Conservation (phyloP, 2,797 vertebrate species). For the Philypnodon macrostomus region DNA sequence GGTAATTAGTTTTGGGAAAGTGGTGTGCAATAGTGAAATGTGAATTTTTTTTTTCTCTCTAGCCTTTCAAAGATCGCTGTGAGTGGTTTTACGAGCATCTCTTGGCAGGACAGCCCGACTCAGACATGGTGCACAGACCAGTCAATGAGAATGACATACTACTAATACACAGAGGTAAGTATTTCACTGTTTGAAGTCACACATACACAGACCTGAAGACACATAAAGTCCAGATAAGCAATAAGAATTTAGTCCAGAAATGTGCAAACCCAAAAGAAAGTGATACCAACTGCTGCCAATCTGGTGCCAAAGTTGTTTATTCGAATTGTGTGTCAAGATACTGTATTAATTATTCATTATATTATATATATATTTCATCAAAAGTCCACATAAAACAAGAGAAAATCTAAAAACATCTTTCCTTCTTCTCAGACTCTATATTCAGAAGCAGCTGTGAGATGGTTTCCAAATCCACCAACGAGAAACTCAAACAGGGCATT, state of each 20-base stretch:
- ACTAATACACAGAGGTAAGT: constrained; percentile 95
- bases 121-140: constrained; percentile 96
- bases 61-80: constrained; percentile 98
- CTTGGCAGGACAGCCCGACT: constrained; percentile 88
- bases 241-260: too few relatives aligned
- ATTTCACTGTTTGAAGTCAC: too few relatives aligned
- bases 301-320: too few relatives aligned
- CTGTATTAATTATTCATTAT: too few relatives aligned
- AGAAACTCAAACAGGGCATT: constrained; percentile 96
- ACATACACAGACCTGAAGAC: too few relatives aligned
- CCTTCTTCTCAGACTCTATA: constrained; percentile 85
- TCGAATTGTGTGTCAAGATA: too few relatives aligned
- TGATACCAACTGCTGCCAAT: too few relatives aligned
- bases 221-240: too few relatives aligned
- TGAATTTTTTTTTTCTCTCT: constrained; percentile 21
- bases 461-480: constrained; percentile 94
- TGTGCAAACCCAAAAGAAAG: too few relatives aligned
- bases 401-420: not conserved
- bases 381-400: too few relatives aligned
- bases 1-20: constrained; percentile 38
- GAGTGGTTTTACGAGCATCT: constrained; percentile 99
- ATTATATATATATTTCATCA: too few relatives aligned
- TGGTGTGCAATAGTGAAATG: constrained; percentile 19
- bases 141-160: constrained; percentile 97
- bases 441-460: constrained; percentile 99